Evolutionary conservation across 2,888 invertebrate genomes (phyloP).

Genomic region (Ophion ventricosus): DNA sequence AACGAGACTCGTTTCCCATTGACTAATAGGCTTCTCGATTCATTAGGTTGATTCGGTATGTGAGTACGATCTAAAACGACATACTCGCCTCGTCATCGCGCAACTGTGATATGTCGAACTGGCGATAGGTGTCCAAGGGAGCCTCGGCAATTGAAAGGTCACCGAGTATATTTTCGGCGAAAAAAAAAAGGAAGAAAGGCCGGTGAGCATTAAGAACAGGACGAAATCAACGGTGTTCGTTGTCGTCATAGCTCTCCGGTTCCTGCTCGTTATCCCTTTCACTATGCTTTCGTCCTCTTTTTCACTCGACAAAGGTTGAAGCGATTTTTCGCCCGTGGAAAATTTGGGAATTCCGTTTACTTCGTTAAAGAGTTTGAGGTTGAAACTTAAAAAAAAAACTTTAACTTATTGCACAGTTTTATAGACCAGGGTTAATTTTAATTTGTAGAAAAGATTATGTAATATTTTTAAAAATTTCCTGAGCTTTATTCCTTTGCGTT

Average conservation of each 20-base stretch:
- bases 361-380: no score
- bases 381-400: no score
- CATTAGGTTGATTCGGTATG: conserved; percentile 11
- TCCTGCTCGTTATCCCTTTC: conserved; percentile 36
- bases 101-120: conserved; percentile 45
- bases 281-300: neutral
- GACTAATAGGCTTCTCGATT: neutral
- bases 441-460: no score
- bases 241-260: conserved; percentile 25
- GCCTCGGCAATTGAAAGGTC: conserved; percentile 64
- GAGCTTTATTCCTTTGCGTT: no score
- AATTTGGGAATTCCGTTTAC: no score
- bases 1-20: conserved; percentile 12
- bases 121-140: conserved; percentile 22
- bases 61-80: conserved; percentile 19
- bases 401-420: no score
- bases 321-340: neutral
- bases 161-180: conserved; percentile 67
- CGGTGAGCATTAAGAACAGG: conserved; percentile 38
- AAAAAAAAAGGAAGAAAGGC: conserved; percentile 4
- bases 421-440: no score
- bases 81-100: conserved; percentile 4
- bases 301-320: neutral
- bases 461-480: no score
- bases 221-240: conserved; percentile 21